A percentile compares a stretch with the other conserved stretches of the same genome.
Conservation (phyloP, 2,888 invertebrate species). For the Hemaris fuciformis region DNA sequence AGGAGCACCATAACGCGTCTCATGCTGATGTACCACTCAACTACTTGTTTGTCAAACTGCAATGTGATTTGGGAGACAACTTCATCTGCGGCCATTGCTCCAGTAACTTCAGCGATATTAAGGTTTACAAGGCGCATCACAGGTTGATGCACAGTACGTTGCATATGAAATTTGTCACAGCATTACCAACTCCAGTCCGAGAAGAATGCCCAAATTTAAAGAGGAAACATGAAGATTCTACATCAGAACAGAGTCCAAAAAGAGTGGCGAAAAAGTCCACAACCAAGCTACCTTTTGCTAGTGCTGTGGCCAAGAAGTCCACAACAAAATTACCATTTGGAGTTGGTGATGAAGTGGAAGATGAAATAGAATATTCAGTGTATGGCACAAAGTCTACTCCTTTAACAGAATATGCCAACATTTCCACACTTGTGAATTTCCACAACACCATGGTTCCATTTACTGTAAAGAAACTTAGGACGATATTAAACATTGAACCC, state of each 20-base stretch:
- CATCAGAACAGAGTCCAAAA: conserved; percentile 20
- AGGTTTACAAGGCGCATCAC: conserved; percentile 49
- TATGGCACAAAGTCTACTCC: conserved; percentile 69
- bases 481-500: conserved; percentile 77
- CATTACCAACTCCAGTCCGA: conserved; percentile 15
- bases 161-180: conserved; percentile 33
- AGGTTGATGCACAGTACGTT: conserved; percentile 35
- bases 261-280: conserved; percentile 58
- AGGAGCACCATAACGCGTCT: conserved; percentile 53
- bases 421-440: conserved; percentile 78
- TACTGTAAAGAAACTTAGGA: conserved; percentile 73
- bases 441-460: conserved; percentile 70
- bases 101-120: conserved; percentile 39
- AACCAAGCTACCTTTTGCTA: conserved; percentile 47
- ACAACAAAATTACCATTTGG: conserved; percentile 65
- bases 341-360: conserved; percentile 23
- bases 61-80: conserved; percentile 34
- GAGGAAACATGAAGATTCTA: conserved; percentile 26
- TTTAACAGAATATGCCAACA: conserved; percentile 57
- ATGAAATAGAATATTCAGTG: conserved; percentile 58
- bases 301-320: conserved; percentile 69
- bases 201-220: conserved; percentile 21
- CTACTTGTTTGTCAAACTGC: conserved; percentile 49
- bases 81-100: conserved; percentile 43
- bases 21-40: conserved; percentile 45